Base-by-base conservation (phyloP, 2,797 vertebrate genomes). In the Bufotes viridis region DNA sequence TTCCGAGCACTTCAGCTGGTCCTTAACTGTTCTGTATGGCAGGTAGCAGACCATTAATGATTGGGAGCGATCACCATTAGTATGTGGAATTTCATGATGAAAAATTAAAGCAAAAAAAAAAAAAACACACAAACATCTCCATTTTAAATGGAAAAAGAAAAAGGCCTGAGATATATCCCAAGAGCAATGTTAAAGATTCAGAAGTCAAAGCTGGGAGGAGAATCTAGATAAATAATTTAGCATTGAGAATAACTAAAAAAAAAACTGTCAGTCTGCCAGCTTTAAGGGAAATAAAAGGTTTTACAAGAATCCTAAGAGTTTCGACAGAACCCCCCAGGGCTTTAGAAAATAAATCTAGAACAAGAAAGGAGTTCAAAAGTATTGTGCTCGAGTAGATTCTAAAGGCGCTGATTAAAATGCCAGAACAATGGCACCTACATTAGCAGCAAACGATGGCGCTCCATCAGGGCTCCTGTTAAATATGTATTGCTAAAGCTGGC, bases 191-290 rank as follows among this genome's bases (percentile, higher is more conserved):
- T 92, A 93, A 92, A 93, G 90, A 91, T 91, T 91, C 88, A 90
- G 91, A 92, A 92, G 91, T 91, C 91, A 83, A 26, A 88, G 85
- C 87, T 89, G 87, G 91, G 87, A 92, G 89, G 91, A 85, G 89
- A 90, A 92, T 89, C 90, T 89, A 92, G 94, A 93, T 93, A 93
- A 93, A 93, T 94, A 93, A 94, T 93, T 93, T 89, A 94, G 92
- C 82, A 89, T 91, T 90, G 90, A 93, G 93, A 92, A 92, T 92
- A 93, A 93, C 92, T 92, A 89, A 92, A 89, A 92, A 89, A 92
- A 89, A 92, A 92, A 90, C 61, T 93, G 93, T 92, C 91, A 92
- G 90, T 92, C 93, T 92, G 92, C 93, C 92, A 94, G 90, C 87
- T 91, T 90, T 88, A 90, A 91, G 90, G 91, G 92, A 93, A 93